Percentiles rank a stretch among this genome's conserved stretches.
Evolutionary conservation across 2,113 vertebrate genomes (phyloP).

Genomic region (Bostrychus sinensis): DNA sequence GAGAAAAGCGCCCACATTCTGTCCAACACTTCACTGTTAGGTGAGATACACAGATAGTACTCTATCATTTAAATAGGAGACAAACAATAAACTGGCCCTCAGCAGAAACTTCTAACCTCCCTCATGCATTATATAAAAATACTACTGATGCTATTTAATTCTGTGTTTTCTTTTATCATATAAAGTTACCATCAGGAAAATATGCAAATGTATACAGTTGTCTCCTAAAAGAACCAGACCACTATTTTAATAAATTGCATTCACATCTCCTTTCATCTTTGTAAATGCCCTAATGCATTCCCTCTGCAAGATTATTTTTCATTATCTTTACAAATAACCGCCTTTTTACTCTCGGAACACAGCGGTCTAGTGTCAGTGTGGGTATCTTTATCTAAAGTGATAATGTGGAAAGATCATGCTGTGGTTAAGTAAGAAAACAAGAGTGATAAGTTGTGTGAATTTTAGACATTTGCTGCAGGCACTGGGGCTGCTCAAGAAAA

Average conservation of each 20-base stretch:
- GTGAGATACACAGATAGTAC: constrained; percentile 23
- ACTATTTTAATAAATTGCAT: constrained; percentile 1
- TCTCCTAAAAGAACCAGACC: background rate
- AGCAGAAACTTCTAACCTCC: background rate
- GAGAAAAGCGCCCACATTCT: constrained; percentile 51
- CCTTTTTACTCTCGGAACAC: background rate
- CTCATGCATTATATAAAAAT: background rate
- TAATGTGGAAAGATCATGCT: background rate
- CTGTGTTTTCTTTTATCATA: constrained; percentile 7
- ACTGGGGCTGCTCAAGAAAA: no score
- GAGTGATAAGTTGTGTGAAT: background rate
- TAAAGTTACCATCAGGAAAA: background rate
- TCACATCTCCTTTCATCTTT: constrained; percentile 3
- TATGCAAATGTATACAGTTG: constrained; percentile 9
- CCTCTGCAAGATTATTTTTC: background rate
- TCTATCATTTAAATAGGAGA: background rate
- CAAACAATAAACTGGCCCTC: background rate
- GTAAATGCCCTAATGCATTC: background rate
- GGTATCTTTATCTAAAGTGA: background rate
- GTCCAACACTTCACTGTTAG: constrained; percentile 20
- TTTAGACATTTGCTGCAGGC: no score
- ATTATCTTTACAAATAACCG: background rate
- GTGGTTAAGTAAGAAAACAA: background rate
- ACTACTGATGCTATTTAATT: background rate
- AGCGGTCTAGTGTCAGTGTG: background rate